phyloP scores from a whole-genome alignment of 2,113 vertebrate genomes.

The Triplophysa tibetana region DNA sequence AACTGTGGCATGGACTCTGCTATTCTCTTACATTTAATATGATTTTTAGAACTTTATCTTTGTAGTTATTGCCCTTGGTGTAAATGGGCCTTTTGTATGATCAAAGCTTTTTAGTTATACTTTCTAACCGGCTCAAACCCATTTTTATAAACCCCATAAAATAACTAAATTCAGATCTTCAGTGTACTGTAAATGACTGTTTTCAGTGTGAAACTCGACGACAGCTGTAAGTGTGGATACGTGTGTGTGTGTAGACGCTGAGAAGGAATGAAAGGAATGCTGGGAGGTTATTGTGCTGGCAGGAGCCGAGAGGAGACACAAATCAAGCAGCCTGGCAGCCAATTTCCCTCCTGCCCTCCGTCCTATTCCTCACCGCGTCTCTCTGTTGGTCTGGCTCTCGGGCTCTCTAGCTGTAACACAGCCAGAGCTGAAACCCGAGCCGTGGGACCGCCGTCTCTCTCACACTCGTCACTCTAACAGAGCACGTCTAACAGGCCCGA shows the following conservation, averaged over 20 bases:
- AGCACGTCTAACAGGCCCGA: slow-evolving; percentile 71
- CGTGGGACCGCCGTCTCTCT: slow-evolving; percentile 27
- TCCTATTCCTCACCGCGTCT: slow-evolving; percentile 17
- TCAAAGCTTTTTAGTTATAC: no score
- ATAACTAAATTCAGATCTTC: slow-evolving; percentile 11
- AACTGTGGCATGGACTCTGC: no score
- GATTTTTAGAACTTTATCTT: no score
- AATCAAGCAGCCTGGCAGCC: slow-evolving; percentile 69
- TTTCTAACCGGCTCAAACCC: neutral
- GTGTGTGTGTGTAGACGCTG: slow-evolving; percentile 19
- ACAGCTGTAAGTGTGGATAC: slow-evolving; percentile 10
- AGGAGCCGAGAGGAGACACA: slow-evolving; percentile 71
- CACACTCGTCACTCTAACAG: slow-evolving; percentile 46
- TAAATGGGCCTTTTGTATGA: no score
- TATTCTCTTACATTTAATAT: no score
- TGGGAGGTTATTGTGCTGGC: slow-evolving; percentile 66
- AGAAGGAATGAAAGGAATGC: slow-evolving; percentile 70
- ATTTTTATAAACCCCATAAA: neutral
- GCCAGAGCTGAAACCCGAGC: slow-evolving; percentile 72
- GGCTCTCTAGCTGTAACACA: slow-evolving; percentile 46
- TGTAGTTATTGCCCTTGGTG: no score
- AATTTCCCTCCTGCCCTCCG: slow-evolving; percentile 62
- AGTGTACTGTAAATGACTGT: neutral
- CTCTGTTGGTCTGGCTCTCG: slow-evolving; percentile 20
- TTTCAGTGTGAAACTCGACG: neutral